These are phyloP conservation scores for Ectemnius continuus DNA, from an alignment of 2,888 invertebrate species.

Conservation along the genomic window DNA sequence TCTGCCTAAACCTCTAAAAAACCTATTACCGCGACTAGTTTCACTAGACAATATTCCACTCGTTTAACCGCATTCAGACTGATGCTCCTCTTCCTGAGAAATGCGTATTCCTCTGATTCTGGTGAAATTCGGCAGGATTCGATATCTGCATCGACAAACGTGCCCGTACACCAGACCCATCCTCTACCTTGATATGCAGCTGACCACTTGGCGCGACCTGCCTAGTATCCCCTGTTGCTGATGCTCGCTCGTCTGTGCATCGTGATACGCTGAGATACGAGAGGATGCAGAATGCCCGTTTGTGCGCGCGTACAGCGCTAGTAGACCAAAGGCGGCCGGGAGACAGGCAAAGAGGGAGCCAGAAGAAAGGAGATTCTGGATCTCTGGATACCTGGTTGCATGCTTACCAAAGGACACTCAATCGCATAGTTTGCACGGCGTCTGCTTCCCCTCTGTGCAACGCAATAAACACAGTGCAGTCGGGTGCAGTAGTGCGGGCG, in stretches of 20 bases:
- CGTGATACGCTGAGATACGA: conserved; percentile 9
- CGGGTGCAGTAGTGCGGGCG: too few species aligned
- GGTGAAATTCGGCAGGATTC: conserved; percentile 27
- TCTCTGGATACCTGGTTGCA: conserved; percentile 49
- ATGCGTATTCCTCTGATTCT: conserved; percentile 70
- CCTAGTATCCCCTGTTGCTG: conserved; percentile 15
- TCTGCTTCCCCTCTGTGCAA: conserved; percentile 21
- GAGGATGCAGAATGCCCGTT: conserved; percentile 41
- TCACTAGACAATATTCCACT: conserved; percentile 46
- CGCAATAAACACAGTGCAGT: too few species aligned
- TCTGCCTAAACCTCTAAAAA: background rate
- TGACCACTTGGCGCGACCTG: conserved; percentile 1
- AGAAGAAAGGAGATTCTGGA: conserved; percentile 46
- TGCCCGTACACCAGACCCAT: background rate
- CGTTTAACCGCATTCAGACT: conserved; percentile 70
- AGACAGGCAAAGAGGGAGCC: too few species aligned
- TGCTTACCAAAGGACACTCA: conserved; percentile 57
- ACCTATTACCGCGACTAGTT: too few species aligned
- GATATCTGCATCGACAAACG: background rate
- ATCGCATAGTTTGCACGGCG: conserved; percentile 46
- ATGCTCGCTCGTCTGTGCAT: conserved; percentile 19
- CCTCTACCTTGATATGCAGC: background rate
- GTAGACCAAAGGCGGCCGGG: conserved; percentile 19
- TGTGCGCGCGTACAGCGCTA: conserved; percentile 28
- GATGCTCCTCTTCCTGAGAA: conserved; percentile 45